Evolutionary conservation across 2,113 vertebrate genomes (phyloP), one percentile per base, ranked within the genome.

Genomic region (Leptosomus discolor): DNA sequence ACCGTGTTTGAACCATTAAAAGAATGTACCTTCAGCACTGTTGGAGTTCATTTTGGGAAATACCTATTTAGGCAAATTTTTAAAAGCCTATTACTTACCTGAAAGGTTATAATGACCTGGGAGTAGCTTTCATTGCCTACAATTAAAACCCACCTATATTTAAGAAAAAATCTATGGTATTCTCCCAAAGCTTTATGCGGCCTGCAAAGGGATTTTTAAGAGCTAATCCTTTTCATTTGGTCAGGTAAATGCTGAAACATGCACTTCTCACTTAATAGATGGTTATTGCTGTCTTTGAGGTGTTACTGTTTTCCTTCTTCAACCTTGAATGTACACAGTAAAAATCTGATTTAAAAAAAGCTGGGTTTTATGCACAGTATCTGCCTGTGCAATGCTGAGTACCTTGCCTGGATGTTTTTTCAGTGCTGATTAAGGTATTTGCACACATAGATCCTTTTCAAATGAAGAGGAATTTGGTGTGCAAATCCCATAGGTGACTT

Each of bases 341-440:
- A 75, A 57, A 82, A 48, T 8, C 60, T 57, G 54, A 29, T 32
- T 43, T 11, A 22, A 46, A 46, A 46, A 94, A 65, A 56, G 15
- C 67, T 81, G 53, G 6, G 89, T 65, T 63, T 43, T 29, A 56
- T 43, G 60, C 79, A 67, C 64, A 56, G 30, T 54, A 34, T 9
- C 37, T 94, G 74, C 67, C 67, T 70, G 57, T 24, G 82, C 57
- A 76, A 15, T 37, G 63, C 87, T 60, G 65, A 83, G 39, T 54
- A 48, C 84, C 58, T 88, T 64, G n/a, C 50, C 68, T 89, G 6
- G 16, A 15, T 46, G 45, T 46, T n/a, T 92, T 86, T 54, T 70
- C 71, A 19, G 36, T 39, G 86, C 64, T 95, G 89, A 84, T 92
- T 32, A 78, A 78, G 73, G 68, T 74, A 74, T 96, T 95, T 94